phyloP scores from a whole-genome alignment of 2,113 vertebrate genomes.

The Micromys minutus region DNA sequence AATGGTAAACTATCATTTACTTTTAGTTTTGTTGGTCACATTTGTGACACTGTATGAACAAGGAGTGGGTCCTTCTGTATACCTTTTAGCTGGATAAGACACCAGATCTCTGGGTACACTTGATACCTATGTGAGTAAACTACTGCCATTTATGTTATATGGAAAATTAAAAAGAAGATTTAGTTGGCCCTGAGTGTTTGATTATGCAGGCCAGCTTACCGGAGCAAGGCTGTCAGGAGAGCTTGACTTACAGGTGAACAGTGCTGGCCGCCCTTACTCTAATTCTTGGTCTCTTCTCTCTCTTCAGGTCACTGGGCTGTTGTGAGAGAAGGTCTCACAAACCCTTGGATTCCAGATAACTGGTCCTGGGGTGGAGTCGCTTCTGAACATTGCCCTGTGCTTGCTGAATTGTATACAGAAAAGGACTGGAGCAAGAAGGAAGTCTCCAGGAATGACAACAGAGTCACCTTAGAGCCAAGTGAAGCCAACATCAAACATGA shows the following conservation, averaged over 20 bases:
- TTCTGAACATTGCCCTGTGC: slow-evolving; percentile 93
- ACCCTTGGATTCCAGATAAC: slow-evolving; percentile 97
- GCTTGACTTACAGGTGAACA: rapidly evolving
- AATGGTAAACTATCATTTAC: not conserved
- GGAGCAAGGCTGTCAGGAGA: not conserved
- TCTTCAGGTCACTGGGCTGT: slow-evolving; percentile 92
- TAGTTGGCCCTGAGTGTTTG: not conserved
- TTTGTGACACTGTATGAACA: rapidly evolving
- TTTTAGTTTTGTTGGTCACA: not conserved
- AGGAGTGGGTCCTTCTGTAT: not conserved
- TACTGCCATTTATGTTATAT: not conserved
- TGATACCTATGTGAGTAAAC: not conserved
- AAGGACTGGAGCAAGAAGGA: slow-evolving; percentile 89
- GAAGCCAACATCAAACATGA: slow-evolving; percentile 91
- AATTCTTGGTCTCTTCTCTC: not conserved
- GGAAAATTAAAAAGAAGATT: not conserved
- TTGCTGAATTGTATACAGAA: slow-evolving; percentile 91
- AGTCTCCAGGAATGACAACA: slow-evolving; percentile 80
- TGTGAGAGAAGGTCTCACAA: slow-evolving; percentile 94
- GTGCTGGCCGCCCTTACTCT: not conserved
- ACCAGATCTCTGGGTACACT: not conserved
- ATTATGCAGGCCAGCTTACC: not conserved
- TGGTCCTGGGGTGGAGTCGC: slow-evolving; percentile 98
- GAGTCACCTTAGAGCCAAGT: slow-evolving; percentile 86
- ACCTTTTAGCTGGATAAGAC: not conserved